Conservation (phyloP, 2,797 vertebrate genomes). For the Lutjanus argentimaculatus region DNA sequence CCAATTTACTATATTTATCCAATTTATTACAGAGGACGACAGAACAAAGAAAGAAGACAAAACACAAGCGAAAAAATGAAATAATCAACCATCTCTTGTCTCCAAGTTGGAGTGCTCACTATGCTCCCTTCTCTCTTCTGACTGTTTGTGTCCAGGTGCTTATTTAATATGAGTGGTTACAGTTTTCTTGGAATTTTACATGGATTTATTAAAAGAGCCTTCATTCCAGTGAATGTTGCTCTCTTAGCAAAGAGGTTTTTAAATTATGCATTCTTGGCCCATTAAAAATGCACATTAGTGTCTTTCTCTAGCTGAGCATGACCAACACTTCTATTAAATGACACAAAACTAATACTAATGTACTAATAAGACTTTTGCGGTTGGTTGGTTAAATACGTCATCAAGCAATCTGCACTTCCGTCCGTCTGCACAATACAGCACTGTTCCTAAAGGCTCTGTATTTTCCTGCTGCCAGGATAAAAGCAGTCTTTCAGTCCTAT, state of each 20-base stretch:
- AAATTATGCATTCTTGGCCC: background rate
- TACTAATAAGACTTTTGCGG: background rate
- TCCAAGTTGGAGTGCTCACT: background rate
- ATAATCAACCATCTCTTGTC: background rate
- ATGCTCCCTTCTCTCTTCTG: background rate
- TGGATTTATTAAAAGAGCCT: too few relatives aligned
- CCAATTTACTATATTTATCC: too few relatives aligned
- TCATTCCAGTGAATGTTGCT: background rate
- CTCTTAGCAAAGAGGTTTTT: background rate
- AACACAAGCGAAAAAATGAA: background rate
- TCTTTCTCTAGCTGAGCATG: background rate
- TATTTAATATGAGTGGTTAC: background rate
- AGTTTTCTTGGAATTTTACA: background rate
- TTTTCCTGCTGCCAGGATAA: background rate
- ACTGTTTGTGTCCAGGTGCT: too few relatives aligned
- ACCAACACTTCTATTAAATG: background rate
- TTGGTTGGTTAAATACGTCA: background rate
- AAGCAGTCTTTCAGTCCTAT: background rate
- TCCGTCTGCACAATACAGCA: background rate
- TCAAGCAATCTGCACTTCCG: background rate
- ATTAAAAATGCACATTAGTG: background rate
- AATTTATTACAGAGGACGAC: background rate
- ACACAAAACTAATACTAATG: background rate
- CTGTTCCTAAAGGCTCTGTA: background rate
- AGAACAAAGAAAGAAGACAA: too few relatives aligned